Evolutionary conservation across 1,140 invertebrate genomes (phyloP).

Genomic region (Caerostris darwini): DNA sequence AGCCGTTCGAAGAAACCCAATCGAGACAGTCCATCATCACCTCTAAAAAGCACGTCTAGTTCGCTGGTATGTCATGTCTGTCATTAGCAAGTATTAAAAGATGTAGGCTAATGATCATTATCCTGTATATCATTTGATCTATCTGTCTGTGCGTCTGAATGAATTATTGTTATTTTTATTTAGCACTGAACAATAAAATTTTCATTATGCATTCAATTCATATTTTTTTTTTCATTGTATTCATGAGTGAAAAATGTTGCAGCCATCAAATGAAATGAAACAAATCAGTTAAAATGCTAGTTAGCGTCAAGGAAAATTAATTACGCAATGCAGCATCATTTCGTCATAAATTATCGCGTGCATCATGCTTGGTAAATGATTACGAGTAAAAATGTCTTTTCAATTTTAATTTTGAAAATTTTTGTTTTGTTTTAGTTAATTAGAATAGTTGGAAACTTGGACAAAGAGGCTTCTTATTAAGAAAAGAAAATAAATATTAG

Average conservation of each 20-base stretch:
- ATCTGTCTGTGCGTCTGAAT: background rate
- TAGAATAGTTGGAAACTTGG: no score
- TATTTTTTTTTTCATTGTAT: conserved; percentile 8
- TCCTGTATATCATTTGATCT: conserved; percentile 16
- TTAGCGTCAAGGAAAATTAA: background rate
- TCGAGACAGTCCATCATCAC: conserved; percentile 13
- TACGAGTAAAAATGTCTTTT: no score
- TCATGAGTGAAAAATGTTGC: background rate
- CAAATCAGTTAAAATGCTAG: background rate
- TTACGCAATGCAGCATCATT: background rate
- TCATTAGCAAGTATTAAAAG: background rate
- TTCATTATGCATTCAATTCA: background rate
- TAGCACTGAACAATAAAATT: background rate
- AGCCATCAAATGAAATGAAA: background rate
- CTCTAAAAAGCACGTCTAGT: background rate
- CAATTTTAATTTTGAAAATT: no score
- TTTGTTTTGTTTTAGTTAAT: no score
- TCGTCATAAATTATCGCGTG: background rate
- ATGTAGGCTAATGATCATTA: background rate
- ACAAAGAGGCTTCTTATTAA: no score
- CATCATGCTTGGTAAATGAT: background rate
- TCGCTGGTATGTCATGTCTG: background rate
- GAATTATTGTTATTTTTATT: background rate
- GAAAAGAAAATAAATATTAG: no score
- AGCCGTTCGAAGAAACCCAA: background rate